A percentile compares a stretch with the other conserved stretches of the same genome.
Conservation (phyloP, 2,113 vertebrate species). For the Gasterosteus nipponicus region DNA sequence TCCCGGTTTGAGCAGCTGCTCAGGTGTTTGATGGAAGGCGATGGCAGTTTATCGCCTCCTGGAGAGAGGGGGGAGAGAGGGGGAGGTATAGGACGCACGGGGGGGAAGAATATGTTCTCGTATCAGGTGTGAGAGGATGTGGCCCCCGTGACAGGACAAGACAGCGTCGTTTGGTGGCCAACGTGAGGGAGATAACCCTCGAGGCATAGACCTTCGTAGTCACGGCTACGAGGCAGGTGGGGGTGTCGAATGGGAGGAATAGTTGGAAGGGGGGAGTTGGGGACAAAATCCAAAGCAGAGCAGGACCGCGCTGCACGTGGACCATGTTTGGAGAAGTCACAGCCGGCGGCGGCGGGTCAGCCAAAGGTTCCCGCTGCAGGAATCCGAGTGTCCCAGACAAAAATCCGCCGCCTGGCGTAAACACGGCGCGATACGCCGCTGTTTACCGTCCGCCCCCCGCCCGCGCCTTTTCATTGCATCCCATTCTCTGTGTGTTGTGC, state of each 20-base stretch:
- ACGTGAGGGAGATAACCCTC: conserved; percentile 23
- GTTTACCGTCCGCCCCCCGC: conserved; percentile 20
- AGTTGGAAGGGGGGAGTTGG: background rate
- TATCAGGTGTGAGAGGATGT: conserved; percentile 27
- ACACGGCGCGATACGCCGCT: conserved; percentile 34
- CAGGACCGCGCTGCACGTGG: conserved; percentile 24
- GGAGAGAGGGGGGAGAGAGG: background rate
- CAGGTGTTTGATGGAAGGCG: conserved; percentile 59
- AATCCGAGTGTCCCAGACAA: conserved; percentile 43
- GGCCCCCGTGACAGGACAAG: conserved; percentile 20
- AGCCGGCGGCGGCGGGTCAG: conserved; percentile 55
- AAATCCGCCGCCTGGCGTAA: conserved; percentile 53
- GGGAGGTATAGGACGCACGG: background rate
- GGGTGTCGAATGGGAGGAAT: background rate
- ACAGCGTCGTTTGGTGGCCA: conserved; percentile 6
- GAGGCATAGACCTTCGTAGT: conserved; percentile 51
- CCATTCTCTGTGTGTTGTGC: conserved; percentile 7
- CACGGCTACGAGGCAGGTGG: conserved; percentile 2
- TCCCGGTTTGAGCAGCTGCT: conserved; percentile 55
- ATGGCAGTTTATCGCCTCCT: conserved; percentile 61
- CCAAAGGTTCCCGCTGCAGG: conserved; percentile 60
- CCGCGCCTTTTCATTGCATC: conserved; percentile 30
- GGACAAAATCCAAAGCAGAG: conserved; percentile 54
- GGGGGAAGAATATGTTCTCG: background rate
- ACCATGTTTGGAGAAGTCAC: conserved; percentile 70